These are phyloP conservation scores for Cyclura pinguis DNA, from an alignment of 2,797 vertebrate species.

Conservation along the genomic window DNA sequence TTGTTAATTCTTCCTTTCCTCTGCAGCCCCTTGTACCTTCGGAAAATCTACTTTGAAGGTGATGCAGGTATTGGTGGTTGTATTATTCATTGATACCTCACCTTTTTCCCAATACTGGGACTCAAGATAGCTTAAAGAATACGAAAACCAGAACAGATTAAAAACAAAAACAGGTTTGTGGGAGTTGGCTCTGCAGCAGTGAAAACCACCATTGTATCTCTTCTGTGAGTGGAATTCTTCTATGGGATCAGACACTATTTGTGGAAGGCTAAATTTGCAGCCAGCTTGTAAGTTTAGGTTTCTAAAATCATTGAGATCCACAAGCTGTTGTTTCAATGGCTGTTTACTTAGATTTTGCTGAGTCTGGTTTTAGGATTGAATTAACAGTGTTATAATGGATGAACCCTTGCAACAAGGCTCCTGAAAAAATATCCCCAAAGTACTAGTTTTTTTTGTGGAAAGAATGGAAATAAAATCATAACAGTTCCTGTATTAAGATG, in stretches of 20 bases:
- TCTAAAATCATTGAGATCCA: background rate
- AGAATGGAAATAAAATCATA: background rate
- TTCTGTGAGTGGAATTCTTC: background rate
- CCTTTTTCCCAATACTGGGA: too few species aligned
- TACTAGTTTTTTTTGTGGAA: constrained; percentile 5
- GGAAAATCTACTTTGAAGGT: background rate
- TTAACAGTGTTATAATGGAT: background rate
- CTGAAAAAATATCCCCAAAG: constrained; percentile 22
- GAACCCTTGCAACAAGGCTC: background rate
- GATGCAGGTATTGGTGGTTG: too few species aligned
- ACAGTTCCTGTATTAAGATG: constrained; percentile 50
- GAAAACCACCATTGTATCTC: background rate
- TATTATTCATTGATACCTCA: too few species aligned
- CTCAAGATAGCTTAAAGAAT: too few species aligned
- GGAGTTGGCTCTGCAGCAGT: background rate
- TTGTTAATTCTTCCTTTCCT: background rate
- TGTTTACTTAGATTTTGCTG: background rate
- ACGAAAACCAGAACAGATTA: too few species aligned
- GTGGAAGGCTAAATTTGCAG: background rate
- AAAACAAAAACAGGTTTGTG: background rate
- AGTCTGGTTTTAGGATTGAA: background rate
- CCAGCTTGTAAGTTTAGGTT: background rate
- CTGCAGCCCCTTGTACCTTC: background rate
- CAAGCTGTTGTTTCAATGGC: background rate
- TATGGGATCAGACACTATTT: too few species aligned